Percentiles rank a stretch among this genome's conserved stretches.
Conservation (phyloP, 2,888 invertebrate species). For the Epirrhoe tristata region DNA sequence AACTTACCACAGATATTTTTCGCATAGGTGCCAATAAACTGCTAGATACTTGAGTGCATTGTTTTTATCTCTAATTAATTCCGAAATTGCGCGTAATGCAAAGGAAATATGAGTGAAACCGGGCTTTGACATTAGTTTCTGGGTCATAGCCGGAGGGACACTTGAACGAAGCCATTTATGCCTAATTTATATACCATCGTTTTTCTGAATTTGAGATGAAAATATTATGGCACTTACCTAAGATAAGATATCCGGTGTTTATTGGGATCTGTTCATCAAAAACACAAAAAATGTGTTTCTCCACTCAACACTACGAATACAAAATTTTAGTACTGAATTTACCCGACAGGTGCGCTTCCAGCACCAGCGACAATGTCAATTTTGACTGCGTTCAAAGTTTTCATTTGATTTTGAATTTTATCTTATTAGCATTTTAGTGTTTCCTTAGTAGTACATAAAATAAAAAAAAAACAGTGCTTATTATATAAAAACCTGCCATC, state of each 20-base stretch:
- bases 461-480: too few relatives aligned
- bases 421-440: too few relatives aligned
- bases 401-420: neutral
- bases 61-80: constrained; percentile 41
- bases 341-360: constrained; percentile 60
- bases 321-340: constrained; percentile 80
- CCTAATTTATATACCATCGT: constrained; percentile 43
- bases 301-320: constrained; percentile 85
- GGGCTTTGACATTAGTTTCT: constrained; percentile 81
- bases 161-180: constrained; percentile 59
- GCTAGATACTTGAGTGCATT: constrained; percentile 35
- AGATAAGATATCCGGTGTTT: constrained; percentile 74
- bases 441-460: too few relatives aligned
- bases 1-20: constrained; percentile 45
- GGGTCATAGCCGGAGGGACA: constrained; percentile 75
- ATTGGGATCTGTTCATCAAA: constrained; percentile 80
- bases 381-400: constrained; percentile 20
- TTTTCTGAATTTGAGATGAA: constrained; percentile 37
- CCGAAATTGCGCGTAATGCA: constrained; percentile 59
- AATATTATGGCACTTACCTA: constrained; percentile 71
- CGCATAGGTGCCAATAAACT: constrained; percentile 20
- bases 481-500: neutral
- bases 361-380: constrained; percentile 13
- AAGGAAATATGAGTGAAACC: constrained; percentile 74
- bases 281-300: constrained; percentile 82